Conservation (phyloP, 2,113 vertebrate genomes). For the Poeciliopsis turrubarensis region DNA sequence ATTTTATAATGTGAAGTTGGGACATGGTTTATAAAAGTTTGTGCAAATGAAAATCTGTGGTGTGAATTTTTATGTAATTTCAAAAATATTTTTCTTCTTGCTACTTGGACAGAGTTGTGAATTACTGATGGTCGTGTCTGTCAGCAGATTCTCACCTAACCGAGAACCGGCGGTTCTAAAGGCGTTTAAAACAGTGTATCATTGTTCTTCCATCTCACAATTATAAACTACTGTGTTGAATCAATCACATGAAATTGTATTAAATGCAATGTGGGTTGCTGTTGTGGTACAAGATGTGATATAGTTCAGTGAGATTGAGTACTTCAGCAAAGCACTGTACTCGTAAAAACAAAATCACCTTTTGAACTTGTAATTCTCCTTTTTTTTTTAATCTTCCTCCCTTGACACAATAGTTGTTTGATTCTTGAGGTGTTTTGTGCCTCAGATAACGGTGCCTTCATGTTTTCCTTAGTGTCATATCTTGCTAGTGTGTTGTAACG, state of each 20-base stretch:
- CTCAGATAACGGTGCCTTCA: slow-evolving; percentile 82
- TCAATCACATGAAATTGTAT: not conserved
- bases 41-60: no score
- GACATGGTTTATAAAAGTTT: no score
- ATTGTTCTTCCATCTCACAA: not conserved
- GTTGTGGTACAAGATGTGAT: not conserved
- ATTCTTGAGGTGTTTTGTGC: slow-evolving; percentile 52
- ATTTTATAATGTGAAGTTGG: not conserved
- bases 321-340: slow-evolving; percentile 9
- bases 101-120: no score
- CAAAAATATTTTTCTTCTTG: no score
- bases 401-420: slow-evolving; percentile 46
- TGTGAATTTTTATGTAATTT: no score
- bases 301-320: not conserved
- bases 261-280: not conserved
- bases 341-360: slow-evolving; percentile 56
- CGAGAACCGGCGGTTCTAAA: not conserved
- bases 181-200: not conserved
- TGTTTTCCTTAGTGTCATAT: slow-evolving; percentile 64
- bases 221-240: not conserved
- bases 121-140: not conserved
- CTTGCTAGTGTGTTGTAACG: slow-evolving; percentile 57
- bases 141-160: not conserved
- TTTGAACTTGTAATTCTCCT: slow-evolving; percentile 39
- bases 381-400: slow-evolving; percentile 28